These are phyloP conservation scores for Drosophila kanapiae DNA, from an alignment of 1,140 invertebrate genomes.

Conservation along the genomic window DNA sequence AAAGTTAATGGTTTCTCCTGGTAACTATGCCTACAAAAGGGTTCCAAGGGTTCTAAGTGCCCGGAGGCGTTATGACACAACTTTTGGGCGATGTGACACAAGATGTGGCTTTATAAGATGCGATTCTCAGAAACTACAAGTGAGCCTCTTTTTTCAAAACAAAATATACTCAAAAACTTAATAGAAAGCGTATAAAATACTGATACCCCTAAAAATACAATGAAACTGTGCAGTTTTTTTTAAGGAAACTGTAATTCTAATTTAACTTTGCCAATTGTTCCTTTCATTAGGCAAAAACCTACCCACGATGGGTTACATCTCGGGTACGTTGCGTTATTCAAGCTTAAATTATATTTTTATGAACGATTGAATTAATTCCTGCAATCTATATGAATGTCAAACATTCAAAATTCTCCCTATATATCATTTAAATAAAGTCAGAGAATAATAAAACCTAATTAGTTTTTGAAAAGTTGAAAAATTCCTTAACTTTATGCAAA, in stretches of 20 bases:
- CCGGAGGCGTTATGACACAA: no score
- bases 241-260: not conserved
- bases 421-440: not conserved
- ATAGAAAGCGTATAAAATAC: not conserved
- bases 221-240: no score
- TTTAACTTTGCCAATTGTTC: not conserved
- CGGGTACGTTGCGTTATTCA: not conserved
- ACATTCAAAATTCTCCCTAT: not conserved
- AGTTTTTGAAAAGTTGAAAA: slow-evolving; percentile 2
- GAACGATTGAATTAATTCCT: not conserved
- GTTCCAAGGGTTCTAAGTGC: no score
- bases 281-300: not conserved
- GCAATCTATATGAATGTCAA: not conserved
- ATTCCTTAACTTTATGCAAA: not conserved
- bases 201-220: no score
- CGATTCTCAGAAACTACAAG: not conserved
- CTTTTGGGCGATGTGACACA: no score
- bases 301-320: no score
- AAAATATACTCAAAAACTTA: not conserved
- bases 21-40: not conserved
- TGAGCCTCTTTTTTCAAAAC: not conserved
- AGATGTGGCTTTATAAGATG: no score
- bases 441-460: not conserved
- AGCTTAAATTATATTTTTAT: not conserved
- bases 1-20: not conserved